A percentile compares a stretch with the other conserved stretches of the same genome.
These are phyloP conservation scores for Labia minor DNA, from an alignment of 2,888 invertebrate species.

Conservation along the genomic window DNA sequence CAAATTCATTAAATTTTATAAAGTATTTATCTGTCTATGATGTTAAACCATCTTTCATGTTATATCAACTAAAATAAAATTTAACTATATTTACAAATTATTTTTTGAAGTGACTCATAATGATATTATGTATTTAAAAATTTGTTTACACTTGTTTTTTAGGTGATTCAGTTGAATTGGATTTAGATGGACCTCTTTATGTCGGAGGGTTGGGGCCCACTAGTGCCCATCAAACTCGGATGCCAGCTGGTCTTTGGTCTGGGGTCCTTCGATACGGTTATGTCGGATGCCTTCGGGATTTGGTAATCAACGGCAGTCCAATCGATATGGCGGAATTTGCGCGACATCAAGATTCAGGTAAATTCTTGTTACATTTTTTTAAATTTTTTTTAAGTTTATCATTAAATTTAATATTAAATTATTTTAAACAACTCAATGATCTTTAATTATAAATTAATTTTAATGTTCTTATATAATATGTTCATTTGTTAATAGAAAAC, in stretches of 20 bases:
- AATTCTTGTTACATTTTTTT: no score
- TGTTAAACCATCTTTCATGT: no score
- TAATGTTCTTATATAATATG: neutral
- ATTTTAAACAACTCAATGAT: neutral
- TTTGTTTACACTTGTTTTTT: no score
- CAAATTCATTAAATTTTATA: no score
- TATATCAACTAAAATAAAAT: no score
- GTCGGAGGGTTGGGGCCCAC: constrained; percentile 79
- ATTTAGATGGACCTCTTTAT: constrained; percentile 77
- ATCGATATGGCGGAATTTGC: constrained; percentile 83
- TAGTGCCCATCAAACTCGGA: constrained; percentile 55
- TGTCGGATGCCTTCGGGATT: constrained; percentile 85
- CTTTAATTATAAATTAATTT: neutral
- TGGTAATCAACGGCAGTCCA: constrained; percentile 76
- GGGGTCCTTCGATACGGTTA: constrained; percentile 80
- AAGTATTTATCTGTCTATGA: no score
- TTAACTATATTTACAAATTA: no score
- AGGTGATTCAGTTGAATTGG: constrained; percentile 78
- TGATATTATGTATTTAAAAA: no score
- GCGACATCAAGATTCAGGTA: constrained; percentile 79
- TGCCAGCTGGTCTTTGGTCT: constrained; percentile 83
- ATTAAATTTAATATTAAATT: neutral
- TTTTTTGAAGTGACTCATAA: no score
- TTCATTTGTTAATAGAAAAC: no score
- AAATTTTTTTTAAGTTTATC: no score